A percentile compares a stretch with the other conserved stretches of the same genome.
phyloP scores from a whole-genome alignment of 2,113 vertebrate species.

The Corapipo altera region DNA sequence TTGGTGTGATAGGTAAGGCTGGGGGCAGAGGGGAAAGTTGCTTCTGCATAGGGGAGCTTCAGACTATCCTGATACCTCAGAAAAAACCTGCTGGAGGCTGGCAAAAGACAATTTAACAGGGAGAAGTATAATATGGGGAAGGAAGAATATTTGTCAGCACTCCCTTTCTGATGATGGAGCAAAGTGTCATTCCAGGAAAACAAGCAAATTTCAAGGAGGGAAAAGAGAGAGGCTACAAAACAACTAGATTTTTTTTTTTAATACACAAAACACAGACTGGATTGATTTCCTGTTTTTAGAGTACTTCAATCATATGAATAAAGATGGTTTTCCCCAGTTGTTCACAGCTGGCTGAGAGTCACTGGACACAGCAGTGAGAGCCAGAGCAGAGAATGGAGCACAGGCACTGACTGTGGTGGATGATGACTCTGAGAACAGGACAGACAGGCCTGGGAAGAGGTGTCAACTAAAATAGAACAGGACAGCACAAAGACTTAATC shows the following conservation, averaged over 20 bases:
- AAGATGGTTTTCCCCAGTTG: conserved; percentile 14
- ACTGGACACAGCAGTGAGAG: background rate
- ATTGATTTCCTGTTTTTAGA: conserved; percentile 34
- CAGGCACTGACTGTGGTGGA: rapidly evolving
- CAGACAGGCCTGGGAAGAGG: background rate
- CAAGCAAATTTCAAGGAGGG: background rate
- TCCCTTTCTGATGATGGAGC: background rate
- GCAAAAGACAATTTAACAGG: background rate
- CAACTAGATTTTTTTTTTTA: background rate
- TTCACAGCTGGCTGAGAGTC: conserved; percentile 22
- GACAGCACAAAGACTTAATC: conserved; percentile 27
- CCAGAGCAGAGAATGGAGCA: background rate
- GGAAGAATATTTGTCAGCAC: background rate
- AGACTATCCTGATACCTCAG: background rate
- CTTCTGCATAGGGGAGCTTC: background rate
- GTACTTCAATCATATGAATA: conserved; percentile 16
- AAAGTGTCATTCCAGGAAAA: conserved; percentile 19
- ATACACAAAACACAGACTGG: background rate
- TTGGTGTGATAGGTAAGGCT: background rate
- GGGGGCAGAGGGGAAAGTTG: background rate
- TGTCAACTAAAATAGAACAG: background rate
- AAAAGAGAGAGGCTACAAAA: background rate
- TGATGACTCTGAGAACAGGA: background rate
- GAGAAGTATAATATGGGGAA: background rate
- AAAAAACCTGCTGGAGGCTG: background rate